Conservation (phyloP, 1,140 invertebrate species). For the Drosophila ogumai region DNA sequence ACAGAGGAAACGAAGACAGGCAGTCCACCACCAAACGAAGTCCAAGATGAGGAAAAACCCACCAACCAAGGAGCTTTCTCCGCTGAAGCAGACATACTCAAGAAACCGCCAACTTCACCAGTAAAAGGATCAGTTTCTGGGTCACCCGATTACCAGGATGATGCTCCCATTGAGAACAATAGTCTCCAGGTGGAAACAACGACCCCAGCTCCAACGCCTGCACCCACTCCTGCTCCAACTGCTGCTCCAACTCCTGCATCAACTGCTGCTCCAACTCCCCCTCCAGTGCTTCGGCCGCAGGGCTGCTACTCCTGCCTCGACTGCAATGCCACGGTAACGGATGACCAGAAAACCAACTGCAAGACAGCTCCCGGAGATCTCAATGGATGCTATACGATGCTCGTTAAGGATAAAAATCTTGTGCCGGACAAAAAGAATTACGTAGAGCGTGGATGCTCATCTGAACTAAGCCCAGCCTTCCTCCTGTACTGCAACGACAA, state of each 20-base stretch:
- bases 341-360: background rate
- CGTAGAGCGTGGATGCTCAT: slow-evolving; percentile 62
- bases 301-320: slow-evolving; percentile 28
- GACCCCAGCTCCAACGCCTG: background rate
- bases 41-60: background rate
- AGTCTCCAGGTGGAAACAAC: background rate
- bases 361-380: background rate
- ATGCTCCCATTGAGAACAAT: background rate
- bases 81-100: slow-evolving; percentile 3
- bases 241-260: background rate
- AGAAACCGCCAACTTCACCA: background rate
- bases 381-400: slow-evolving; percentile 19
- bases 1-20: background rate
- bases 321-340: slow-evolving; percentile 1
- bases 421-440: slow-evolving; percentile 41
- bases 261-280: background rate
- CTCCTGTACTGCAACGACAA: slow-evolving; percentile 47
- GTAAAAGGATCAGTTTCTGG: background rate
- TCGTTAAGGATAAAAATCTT: slow-evolving; percentile 2
- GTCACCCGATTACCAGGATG: background rate
- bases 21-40: background rate
- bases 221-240: background rate
- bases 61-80: background rate
- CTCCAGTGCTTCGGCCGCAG: background rate
- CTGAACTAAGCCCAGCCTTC: slow-evolving; percentile 40